Percentiles rank a stretch among this genome's conserved stretches.
These are phyloP conservation scores for Rhadinocentrus ornatus DNA, from an alignment of 2,797 vertebrate genomes.

Conservation along the genomic window DNA sequence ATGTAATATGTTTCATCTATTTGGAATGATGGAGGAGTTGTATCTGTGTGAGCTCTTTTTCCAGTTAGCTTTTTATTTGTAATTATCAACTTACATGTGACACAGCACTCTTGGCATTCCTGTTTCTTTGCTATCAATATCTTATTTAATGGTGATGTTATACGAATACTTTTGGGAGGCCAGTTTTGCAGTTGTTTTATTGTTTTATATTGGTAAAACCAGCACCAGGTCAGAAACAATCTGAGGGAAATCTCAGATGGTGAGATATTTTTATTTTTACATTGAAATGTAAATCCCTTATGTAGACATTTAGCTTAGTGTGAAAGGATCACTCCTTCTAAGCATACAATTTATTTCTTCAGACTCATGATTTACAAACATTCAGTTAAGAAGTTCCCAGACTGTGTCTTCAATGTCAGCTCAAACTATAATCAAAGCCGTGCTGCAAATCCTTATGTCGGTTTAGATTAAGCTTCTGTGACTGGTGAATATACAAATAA, in stretches of 20 bases:
- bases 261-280: slow-evolving; percentile 42
- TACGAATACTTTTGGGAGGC: slow-evolving; percentile 44
- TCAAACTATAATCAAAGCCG: slow-evolving; percentile 15
- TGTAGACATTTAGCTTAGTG: slow-evolving; percentile 30
- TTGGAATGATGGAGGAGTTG: slow-evolving; percentile 34
- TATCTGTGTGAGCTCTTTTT: slow-evolving; percentile 49
- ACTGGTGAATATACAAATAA: slow-evolving; percentile 15
- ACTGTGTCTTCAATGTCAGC: slow-evolving; percentile 47
- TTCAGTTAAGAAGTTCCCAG: slow-evolving; percentile 15
- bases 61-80: slow-evolving; percentile 58
- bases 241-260: slow-evolving; percentile 13
- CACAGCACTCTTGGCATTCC: slow-evolving; percentile 48
- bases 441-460: slow-evolving; percentile 15
- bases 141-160: slow-evolving; percentile 73
- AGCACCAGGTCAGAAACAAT: slow-evolving; percentile 18
- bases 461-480: slow-evolving; percentile 23
- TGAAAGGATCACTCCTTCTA: slow-evolving; percentile 27
- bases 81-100: slow-evolving; percentile 36
- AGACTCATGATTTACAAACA: slow-evolving; percentile 19
- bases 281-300: slow-evolving; percentile 15
- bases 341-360: slow-evolving; percentile 2
- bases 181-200: slow-evolving; percentile 33
- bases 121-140: slow-evolving; percentile 51
- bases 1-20: slow-evolving; percentile 39
- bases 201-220: slow-evolving; percentile 49